Evolutionary conservation across 2,113 vertebrate genomes (phyloP).

Genomic region (Ciconia maguari): DNA sequence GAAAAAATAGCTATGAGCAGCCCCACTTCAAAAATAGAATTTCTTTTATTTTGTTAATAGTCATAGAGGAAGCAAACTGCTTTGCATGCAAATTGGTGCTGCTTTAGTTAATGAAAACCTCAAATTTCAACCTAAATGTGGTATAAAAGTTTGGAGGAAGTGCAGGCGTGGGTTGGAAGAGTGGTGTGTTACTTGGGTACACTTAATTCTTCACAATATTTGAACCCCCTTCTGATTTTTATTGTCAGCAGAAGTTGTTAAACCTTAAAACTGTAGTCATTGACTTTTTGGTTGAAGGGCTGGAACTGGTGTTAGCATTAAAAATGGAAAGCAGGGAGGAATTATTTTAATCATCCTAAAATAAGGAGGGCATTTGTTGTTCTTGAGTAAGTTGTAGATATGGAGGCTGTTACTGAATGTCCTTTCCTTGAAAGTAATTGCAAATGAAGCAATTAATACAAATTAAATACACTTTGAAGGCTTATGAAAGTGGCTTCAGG

Average conservation of each 20-base stretch:
- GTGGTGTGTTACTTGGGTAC: rapidly evolving
- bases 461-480: neutral
- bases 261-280: neutral
- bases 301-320: neutral
- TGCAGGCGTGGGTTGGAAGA: neutral
- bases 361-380: neutral
- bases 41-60: neutral
- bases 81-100: neutral
- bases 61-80: neutral
- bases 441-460: neutral
- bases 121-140: neutral
- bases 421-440: neutral
- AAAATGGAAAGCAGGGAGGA: neutral
- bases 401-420: neutral
- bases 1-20: neutral
- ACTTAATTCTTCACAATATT: neutral
- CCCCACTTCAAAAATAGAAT: neutral
- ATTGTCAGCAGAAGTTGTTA: neutral
- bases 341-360: neutral
- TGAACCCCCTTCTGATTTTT: neutral
- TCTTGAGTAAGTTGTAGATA: neutral
- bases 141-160: neutral
- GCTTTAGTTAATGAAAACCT: neutral
- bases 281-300: neutral
- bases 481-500: neutral